Conservation (phyloP, 2,888 invertebrate genomes). For the Papilio protenor region DNA sequence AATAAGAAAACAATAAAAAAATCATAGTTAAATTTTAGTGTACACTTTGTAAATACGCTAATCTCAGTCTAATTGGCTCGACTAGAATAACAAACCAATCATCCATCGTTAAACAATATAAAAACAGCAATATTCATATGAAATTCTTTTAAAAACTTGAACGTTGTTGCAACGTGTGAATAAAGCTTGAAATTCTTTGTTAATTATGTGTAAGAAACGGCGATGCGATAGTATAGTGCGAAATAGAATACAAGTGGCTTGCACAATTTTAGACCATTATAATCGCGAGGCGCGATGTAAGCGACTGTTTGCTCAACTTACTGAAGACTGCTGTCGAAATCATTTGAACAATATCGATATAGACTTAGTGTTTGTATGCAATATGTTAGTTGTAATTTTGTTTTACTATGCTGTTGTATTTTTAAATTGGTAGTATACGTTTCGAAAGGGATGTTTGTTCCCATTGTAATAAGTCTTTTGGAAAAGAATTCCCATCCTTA, state of each 20-base stretch:
- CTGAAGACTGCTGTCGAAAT: conserved; percentile 11
- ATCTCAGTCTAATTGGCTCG: too few relatives aligned
- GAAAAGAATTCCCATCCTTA: neutral
- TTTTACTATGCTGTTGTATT: neutral
- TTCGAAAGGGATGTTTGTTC: neutral
- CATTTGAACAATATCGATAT: conserved; percentile 1
- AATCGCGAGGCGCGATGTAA: conserved; percentile 17
- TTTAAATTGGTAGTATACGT: neutral
- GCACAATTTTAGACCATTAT: conserved; percentile 34
- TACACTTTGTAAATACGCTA: too few relatives aligned
- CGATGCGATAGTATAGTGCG: conserved; percentile 12
- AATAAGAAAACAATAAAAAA: too few relatives aligned
- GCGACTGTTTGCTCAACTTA: conserved; percentile 34
- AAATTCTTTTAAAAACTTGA: conserved; percentile 18
- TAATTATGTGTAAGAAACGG: conserved; percentile 14
- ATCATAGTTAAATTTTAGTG: too few relatives aligned
- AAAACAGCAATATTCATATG: neutral
- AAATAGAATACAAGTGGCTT: conserved; percentile 2
- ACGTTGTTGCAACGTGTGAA: conserved; percentile 22
- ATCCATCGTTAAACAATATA: neutral
- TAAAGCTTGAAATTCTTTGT: conserved; percentile 24
- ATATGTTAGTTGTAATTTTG: neutral
- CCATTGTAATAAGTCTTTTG: neutral
- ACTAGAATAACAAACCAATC: conserved; percentile 1
- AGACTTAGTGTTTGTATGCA: neutral